These are phyloP conservation scores for Coptodon bakossiorum DNA, from an alignment of 2,113 vertebrate genomes.

Conservation along the genomic window DNA sequence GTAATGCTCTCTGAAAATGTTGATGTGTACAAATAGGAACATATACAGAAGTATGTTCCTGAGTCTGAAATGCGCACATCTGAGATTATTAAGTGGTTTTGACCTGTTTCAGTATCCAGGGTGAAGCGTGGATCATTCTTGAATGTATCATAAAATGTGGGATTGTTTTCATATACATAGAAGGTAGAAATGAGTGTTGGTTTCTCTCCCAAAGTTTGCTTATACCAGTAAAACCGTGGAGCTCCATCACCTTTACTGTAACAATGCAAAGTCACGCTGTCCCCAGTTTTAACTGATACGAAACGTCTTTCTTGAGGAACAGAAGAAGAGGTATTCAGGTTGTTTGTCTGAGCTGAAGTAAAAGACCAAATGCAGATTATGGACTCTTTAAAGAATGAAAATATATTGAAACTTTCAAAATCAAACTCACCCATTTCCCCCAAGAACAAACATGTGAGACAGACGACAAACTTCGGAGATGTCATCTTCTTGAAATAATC, in stretches of 20 bases:
- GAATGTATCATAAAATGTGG: constrained; percentile 2
- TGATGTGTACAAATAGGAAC: accelerated
- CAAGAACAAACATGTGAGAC: not conserved
- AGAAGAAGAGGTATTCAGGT: not conserved
- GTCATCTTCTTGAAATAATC: not conserved
- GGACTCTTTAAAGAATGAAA: accelerated
- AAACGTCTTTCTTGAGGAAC: not conserved
- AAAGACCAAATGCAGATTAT: not conserved
- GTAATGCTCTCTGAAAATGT: not conserved
- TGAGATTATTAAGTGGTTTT: constrained; percentile 6
- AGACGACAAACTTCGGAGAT: not conserved
- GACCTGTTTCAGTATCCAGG: not conserved
- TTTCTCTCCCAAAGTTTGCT: constrained; percentile 2
- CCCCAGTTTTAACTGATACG: not conserved
- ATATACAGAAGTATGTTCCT: constrained; percentile 19
- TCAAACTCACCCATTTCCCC: not conserved
- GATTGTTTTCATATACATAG: not conserved
- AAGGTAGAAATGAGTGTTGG: not conserved
- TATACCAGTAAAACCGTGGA: not conserved
- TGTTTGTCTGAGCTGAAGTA: not conserved
- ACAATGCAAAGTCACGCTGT: not conserved
- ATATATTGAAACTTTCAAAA: not conserved
- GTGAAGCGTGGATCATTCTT: not conserved
- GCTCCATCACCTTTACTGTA: not conserved
- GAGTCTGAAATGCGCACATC: not conserved